A percentile compares a stretch with the other conserved stretches of the same genome.
These are phyloP conservation scores for Drosophila paulistorum DNA, from an alignment of 1,140 invertebrate species.

Conservation along the genomic window DNA sequence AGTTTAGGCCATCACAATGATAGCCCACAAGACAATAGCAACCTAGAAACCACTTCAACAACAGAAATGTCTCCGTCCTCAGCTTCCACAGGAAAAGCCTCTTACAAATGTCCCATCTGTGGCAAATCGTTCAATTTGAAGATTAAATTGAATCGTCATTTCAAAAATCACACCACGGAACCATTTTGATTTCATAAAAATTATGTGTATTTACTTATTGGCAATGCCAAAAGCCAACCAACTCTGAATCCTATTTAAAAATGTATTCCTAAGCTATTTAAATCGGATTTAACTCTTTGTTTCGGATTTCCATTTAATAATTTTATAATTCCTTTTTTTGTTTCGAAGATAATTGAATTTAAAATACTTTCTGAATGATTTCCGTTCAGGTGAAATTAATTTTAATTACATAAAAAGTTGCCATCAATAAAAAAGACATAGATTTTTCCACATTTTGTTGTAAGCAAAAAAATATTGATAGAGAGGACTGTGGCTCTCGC, in stretches of 20 bases:
- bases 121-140: slow-evolving; percentile 60
- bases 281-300: neutral
- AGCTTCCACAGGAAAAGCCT: neutral
- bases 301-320: neutral
- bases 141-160: slow-evolving; percentile 71
- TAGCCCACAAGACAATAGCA: neutral
- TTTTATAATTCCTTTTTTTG: too few species aligned
- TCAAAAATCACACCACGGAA: slow-evolving; percentile 44
- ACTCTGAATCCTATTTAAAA: slow-evolving; percentile 1
- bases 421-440: neutral
- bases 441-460: too few species aligned
- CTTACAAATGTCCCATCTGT: slow-evolving; percentile 56
- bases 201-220: neutral
- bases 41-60: neutral
- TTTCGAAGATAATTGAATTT: too few species aligned
- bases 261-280: neutral
- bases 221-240: neutral
- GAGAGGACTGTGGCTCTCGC: too few species aligned
- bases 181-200: slow-evolving; percentile 6
- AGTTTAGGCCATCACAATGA: neutral
- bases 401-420: neutral
- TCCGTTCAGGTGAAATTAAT: too few species aligned
- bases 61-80: neutral
- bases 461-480: too few species aligned
- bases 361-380: too few species aligned